Conservation (phyloP, 1,140 invertebrate species). For the Protaetia brevitarsis region DNA sequence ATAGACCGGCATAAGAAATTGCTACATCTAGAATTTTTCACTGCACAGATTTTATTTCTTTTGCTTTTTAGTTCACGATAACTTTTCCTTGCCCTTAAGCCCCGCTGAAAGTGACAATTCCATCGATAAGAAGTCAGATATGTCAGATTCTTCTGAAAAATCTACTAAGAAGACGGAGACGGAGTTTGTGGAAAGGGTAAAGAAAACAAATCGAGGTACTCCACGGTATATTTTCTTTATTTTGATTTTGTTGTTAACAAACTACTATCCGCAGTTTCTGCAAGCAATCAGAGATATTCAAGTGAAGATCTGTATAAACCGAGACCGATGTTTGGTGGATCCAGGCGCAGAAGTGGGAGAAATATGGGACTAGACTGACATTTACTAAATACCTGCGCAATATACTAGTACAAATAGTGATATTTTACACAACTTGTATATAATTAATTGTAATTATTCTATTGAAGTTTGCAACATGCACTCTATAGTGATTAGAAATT, state of each 20-base stretch:
- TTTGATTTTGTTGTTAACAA: too few species aligned
- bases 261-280: too few species aligned
- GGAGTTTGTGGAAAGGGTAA: too few species aligned
- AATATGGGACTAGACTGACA: constrained; percentile 19
- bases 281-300: too few species aligned
- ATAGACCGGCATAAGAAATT: too few species aligned
- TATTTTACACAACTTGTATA: too few species aligned
- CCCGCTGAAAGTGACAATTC: constrained; percentile 41
- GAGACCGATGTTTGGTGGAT: constrained; percentile 51
- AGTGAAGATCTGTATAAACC: constrained; percentile 69
- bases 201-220: too few species aligned
- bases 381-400: not conserved
- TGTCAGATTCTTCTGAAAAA: not conserved
- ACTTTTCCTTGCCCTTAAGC: constrained; percentile 38
- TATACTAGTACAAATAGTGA: not conserved
- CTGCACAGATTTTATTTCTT: too few species aligned
- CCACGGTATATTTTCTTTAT: too few species aligned
- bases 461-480: not conserved
- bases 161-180: too few species aligned
- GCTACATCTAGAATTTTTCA: too few species aligned
- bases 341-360: constrained; percentile 34
- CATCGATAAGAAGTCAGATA: constrained; percentile 32
- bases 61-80: constrained; percentile 25
- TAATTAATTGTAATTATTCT: not conserved
- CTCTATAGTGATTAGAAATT: not conserved